Evolutionary conservation across 2,113 vertebrate species (phyloP), one percentile per base, ranked within the genome.

Genomic region (Anser cygnoides): DNA sequence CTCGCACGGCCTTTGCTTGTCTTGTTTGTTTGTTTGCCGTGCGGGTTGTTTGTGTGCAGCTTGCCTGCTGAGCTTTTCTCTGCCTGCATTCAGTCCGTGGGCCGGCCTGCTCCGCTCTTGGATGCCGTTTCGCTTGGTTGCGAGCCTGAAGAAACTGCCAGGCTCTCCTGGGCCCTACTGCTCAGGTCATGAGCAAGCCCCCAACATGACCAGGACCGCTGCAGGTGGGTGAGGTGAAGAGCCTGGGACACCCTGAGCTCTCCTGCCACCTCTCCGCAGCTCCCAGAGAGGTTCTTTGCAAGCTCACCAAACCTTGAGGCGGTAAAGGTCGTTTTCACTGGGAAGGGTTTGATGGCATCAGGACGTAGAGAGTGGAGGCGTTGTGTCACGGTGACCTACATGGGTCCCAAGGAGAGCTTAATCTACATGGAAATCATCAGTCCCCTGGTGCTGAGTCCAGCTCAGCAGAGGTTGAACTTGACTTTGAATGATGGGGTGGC

Each of bases 41-140:
- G 1, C 0, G 0, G 0, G 0, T 57, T 95, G 44, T 82, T 94
- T 93, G 90, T 73, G 72, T 92, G 92, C 87, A 90, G 87, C 78
- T 92, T 79, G 82, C 96, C 95, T 95, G 96, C 96, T 97, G 97
- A 97, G 95, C 93, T 95, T 93, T 96, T 93, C 78, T 95, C 29
- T 93, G 83, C 23, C 65, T 62, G 54, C 61, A 41, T 63, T 95
- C 82, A 83, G 73, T 16, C 89, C 0, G 0, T 83, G 76, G 68
- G 59, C 55, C 82, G 70, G 33, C 72, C 92, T 91, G 65, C 73
- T 93, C 68, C 0, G 0, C 58, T 92, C 62, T 73, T 67, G 87
- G 75, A 49, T 61, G 54, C 49, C 81, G 33, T 84, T 77, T 92
- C 23, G 0, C 33, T 92, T 31, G 1, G 20, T 75, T 92, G n/a